Base-by-base conservation (phyloP, 2,113 vertebrate species). In the Ptychochromis oligacanthus region DNA sequence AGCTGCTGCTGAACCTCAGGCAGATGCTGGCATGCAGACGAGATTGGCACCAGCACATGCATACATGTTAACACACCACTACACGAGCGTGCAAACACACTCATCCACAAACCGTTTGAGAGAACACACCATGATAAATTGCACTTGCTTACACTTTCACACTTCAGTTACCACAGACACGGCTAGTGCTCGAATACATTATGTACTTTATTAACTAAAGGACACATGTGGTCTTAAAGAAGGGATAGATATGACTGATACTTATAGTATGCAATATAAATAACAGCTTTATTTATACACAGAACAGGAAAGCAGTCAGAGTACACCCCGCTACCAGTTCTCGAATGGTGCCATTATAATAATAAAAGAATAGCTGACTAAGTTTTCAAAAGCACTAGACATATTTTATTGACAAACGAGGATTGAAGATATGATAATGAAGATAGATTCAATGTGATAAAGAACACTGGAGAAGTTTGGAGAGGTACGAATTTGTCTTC, bases 1-100 rank as follows among this genome's bases (percentile, higher is more conserved):
- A 94, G 91, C 88, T 94, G 91, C 67, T 87, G 15, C 89, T 72
- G 70, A 79, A 72, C 87, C 85, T 31, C 81, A 54, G 87, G 89
- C 88, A 84, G 77, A 54, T 79, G 81, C 17, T 28, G 82, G 54
- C 64, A 72, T 14, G 62, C 10, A 9, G 54, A 43, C 58, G 49
- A 79, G 80, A 89, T 88, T 92, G 87, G 85, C 88, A 87, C 54
- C 40, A 36, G 64, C 82, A 72, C 84, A 86, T 65, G 60, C 2
- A 5, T 78, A 82, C 75, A 85, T 84, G 85, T 72, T 79, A 67
- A 72, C 80, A 80, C 58, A 36, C 31, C 80, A 72, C 22, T 26
- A 34, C 36, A 43, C 10, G n/a, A 34, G 10, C 18, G 2, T 56
- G 49, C 38, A 55, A 7, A 77, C 77, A 52, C 59, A 31, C 56